Conservation (phyloP, 2,888 invertebrate genomes). For the Ceraclea dissimilis region DNA sequence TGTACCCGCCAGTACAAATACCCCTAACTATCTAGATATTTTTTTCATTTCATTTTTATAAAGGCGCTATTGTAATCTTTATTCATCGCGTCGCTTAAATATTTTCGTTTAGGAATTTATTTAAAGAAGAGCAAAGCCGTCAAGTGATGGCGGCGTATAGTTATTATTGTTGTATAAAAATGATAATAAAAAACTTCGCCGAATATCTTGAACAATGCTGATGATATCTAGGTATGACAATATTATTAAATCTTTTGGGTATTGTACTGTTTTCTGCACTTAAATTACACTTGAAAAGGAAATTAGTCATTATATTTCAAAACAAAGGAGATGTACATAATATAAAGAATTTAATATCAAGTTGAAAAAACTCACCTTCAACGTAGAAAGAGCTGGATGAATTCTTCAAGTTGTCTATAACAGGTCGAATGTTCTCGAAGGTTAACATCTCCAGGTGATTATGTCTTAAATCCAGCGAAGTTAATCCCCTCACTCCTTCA, state of each 20-base stretch:
- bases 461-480: conserved; percentile 66
- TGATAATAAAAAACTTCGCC: conserved; percentile 8
- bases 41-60: not conserved
- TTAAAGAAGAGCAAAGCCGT: too few relatives aligned
- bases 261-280: too few relatives aligned
- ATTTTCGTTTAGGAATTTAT: too few relatives aligned
- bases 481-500: conserved; percentile 59
- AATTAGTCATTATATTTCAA: too few relatives aligned
- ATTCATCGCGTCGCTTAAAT: not conserved
- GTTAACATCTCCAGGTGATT: conserved; percentile 70
- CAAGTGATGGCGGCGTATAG: not conserved
- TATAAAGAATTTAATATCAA: too few relatives aligned
- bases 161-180: not conserved
- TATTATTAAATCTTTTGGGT: too few relatives aligned
- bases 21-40: not conserved
- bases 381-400: conserved; percentile 63
- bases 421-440: conserved; percentile 64
- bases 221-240: too few relatives aligned
- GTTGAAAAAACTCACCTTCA: conserved; percentile 72
- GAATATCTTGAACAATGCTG: too few relatives aligned
- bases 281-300: too few relatives aligned
- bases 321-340: too few relatives aligned
- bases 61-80: not conserved
- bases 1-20: not conserved
- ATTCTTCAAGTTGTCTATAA: conserved; percentile 68